Percentiles rank a stretch among this genome's conserved stretches.
Conservation (phyloP, 2,797 vertebrate species). For the Muscicapa striata region DNA sequence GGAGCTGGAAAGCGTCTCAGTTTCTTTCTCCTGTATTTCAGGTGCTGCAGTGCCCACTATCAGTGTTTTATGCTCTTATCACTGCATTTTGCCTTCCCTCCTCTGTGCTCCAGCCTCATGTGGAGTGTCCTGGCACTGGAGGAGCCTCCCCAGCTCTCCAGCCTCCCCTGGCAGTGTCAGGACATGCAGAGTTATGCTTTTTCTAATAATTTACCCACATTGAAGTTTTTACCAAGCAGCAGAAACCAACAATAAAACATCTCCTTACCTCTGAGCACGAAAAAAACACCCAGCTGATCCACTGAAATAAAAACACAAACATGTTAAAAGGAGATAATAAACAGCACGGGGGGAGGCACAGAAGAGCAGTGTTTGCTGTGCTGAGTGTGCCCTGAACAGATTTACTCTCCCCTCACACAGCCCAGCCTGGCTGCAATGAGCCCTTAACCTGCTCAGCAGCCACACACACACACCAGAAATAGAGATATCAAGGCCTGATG, state of each 20-base stretch:
- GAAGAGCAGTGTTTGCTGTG: not conserved
- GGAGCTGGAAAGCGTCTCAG: not conserved
- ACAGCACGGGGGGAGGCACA: not conserved
- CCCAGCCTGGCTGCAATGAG: not conserved
- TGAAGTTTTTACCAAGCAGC: not conserved
- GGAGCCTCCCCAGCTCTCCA: not conserved
- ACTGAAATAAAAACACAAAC: not conserved
- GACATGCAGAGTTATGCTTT: not conserved
- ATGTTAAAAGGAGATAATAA: not conserved
- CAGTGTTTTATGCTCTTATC: not conserved
- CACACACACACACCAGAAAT: not conserved
- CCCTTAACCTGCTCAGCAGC: not conserved
- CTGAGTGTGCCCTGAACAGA: not conserved
- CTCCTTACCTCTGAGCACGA: not conserved
- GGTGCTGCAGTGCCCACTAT: fast-evolving
- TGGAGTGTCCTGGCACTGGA: not conserved
- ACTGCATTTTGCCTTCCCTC: not conserved
- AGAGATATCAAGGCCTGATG: not conserved
- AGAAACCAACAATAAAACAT: not conserved
- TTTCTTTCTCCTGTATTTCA: not conserved
- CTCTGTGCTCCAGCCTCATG: not conserved
- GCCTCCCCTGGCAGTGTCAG: not conserved
- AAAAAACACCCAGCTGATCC: not conserved
- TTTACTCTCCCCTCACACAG: not conserved
- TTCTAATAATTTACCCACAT: not conserved